Evolutionary conservation across 2,888 invertebrate species (phyloP), one percentile per base, ranked within the genome.

Genomic region (Ypsolopha sequella): DNA sequence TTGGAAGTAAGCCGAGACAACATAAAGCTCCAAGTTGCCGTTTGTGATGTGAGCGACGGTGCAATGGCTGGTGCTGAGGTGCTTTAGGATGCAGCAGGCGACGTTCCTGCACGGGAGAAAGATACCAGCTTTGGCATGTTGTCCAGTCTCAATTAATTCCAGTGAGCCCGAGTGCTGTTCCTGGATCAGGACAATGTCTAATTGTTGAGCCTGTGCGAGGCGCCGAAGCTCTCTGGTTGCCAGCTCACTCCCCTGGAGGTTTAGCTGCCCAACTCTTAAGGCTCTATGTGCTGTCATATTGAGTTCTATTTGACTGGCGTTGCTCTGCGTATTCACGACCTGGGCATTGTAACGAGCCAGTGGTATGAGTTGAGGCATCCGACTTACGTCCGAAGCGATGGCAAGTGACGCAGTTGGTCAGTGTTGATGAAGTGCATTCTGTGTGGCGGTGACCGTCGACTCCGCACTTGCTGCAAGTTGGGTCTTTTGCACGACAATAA

Each of bases 211-310:
- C 0, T 10, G 10, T 0, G 60, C 58, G 0, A 64, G 2, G 0
- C 43, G 48, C 0, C 56, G 56, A 0, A 62, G 41, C 50, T 65
- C 63, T n/a, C 0, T 36, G 0, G 62, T 63, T 0, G 64, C 63
- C 0, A 48, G 14, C 8, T 41, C 52, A 0, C 59, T 58, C 0
- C 62, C 60, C 6, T 50, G 52, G 0, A 61, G 52, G n/a, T 65
- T 64, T 0, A 66, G 8, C 41, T 66, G 65, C 0, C 63, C 63
- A 0, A 61, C n/a, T n/a, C n/a, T n/a, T n/a, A n/a, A n/a, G n/a
- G n/a, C n/a, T n/a, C n/a, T n/a, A n/a, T n/a, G n/a, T n/a, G n/a
- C n/a, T n/a, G n/a, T 54, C 58, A 59, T 62, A 58, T 0, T 54
- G 41, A 0, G 51, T 54, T 0, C 8, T n/a, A 0, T 3, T n/a